Conservation (phyloP, 2,888 invertebrate genomes). For the Drosophila quinaria region DNA sequence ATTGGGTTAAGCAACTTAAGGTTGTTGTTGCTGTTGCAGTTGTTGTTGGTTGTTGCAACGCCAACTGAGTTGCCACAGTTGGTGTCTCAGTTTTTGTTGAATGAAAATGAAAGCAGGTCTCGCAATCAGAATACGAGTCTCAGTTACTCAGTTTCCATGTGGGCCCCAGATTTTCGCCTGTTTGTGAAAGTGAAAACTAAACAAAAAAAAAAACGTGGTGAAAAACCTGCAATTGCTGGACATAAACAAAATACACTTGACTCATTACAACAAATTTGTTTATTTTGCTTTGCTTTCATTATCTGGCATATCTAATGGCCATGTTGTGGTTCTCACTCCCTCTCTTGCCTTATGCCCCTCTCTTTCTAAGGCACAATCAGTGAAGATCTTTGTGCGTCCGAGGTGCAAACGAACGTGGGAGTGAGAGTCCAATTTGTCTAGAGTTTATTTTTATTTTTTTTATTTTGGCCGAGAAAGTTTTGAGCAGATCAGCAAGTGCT, state of each 20-base stretch:
- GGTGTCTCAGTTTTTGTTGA: conserved; percentile 57
- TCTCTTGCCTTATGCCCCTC: neutral
- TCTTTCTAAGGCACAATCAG: conserved; percentile 15
- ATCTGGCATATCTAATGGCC: conserved; percentile 31
- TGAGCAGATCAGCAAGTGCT: conserved; percentile 25
- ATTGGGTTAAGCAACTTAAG: conserved; percentile 73
- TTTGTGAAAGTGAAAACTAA: conserved; percentile 66
- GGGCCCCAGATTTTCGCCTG: conserved; percentile 45
- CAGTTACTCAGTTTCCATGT: conserved; percentile 33
- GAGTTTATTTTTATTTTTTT: conserved; percentile 1
- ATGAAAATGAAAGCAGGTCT: conserved; percentile 78
- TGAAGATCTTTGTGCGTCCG: conserved; percentile 26
- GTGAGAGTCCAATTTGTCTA: conserved; percentile 50
- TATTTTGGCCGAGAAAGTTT: conserved; percentile 42
- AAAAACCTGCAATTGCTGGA: conserved; percentile 44
- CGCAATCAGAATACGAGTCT: conserved; percentile 55
- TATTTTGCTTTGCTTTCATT: conserved; percentile 58
- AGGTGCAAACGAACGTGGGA: conserved; percentile 63
- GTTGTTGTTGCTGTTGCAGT: conserved; percentile 27
- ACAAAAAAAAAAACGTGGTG: conserved; percentile 7
- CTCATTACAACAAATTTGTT: conserved; percentile 75
- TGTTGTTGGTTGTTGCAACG: conserved; percentile 21
- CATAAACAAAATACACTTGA: conserved; percentile 37
- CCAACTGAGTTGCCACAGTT: conserved; percentile 42
- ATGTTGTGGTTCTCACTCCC: conserved; percentile 19